phyloP scores from a whole-genome alignment of 23 tunicate species.

The Trididemnum clinides region DNA sequence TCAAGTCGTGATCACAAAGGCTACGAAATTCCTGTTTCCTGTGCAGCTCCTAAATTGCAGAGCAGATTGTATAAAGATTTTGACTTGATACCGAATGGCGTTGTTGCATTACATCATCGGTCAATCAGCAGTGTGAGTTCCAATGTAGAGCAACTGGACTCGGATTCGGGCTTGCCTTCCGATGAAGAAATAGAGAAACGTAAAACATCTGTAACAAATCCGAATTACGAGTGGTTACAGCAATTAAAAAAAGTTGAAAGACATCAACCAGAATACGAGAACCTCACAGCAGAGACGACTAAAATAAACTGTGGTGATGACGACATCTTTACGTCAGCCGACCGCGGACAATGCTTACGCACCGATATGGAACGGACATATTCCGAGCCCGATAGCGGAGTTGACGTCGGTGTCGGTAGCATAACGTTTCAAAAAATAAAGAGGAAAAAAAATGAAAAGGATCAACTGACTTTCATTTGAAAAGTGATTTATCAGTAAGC shows the following conservation, averaged over 20 bases:
- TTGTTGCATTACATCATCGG: conserved; percentile 4
- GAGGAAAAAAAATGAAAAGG: too few species aligned
- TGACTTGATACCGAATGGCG: background rate
- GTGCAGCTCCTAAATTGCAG: background rate
- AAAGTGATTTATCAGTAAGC: too few species aligned
- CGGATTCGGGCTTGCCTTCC: conserved; percentile 64
- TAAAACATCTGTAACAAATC: conserved; percentile 58
- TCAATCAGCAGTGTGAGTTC: conserved; percentile 54
- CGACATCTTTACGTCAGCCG: conserved; percentile 23
- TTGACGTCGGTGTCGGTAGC: conserved; percentile 66
- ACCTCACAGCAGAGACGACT: background rate
- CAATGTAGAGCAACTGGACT: conserved; percentile 53
- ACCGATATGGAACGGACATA: background rate
- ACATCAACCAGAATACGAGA: conserved; percentile 19
- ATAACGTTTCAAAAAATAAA: too few species aligned
- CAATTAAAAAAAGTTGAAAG: background rate
- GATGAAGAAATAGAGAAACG: conserved; percentile 62
- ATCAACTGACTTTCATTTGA: too few species aligned
- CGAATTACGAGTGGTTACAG: conserved; percentile 53
- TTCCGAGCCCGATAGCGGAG: conserved; percentile 74
- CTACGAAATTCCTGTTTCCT: conserved; percentile 21
- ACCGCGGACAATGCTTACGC: background rate
- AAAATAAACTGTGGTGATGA: conserved; percentile 10
- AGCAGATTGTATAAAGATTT: background rate
- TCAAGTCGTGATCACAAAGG: too few species aligned